Base-by-base conservation (phyloP, 2,888 invertebrate species). In the Cremastobaeus sp. region DNA sequence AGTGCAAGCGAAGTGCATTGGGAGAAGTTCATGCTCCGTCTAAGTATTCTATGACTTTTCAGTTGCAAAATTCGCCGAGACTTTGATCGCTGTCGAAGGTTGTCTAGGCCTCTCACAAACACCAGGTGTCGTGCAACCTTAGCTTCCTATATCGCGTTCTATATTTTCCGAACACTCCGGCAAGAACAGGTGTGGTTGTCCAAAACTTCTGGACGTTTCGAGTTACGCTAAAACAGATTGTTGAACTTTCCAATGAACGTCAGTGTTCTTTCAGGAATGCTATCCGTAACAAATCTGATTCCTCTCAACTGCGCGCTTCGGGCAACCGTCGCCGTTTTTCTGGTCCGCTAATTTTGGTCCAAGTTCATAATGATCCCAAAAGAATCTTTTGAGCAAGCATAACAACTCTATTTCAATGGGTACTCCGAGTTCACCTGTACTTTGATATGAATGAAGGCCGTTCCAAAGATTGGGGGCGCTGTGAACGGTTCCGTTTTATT, bases 211-310 rank as follows among this genome's bases (percentile, higher is more conserved):
- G 45, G 70, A 50, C 69, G 60, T 70, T 69, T 48, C 70, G 54
- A 66, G 70, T 70, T 70, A 66, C 70, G 66, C 55, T 74, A 70
- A 66, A 74, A 70, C 70, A 70, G 70, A 74, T 74, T 70, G 70
- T 74, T 70, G 39, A 70, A 74, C 60, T 70, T 74, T 70, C 55
- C 66, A 30, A 60, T 70, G 45, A 66, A 66, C 70, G 57, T 57
- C 60, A 64, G 34, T 45, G 65, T 74, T 70, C 74, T 66, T 70
- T 60, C 35, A 32, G 30, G 12, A 55, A 55, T 55, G 70, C 66
- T 55, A 37, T 62, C 70, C 34, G 60, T 70, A 48, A 64, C 48
- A 50, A 70, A 74, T 66, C 70, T 60, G 66, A 70, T 74, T 74
- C 48, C 47, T 41, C 34, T 43, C 60, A 54, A 69, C 25, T 28